Base-by-base conservation (phyloP, 2,888 invertebrate species). In the Myathropa florea region DNA sequence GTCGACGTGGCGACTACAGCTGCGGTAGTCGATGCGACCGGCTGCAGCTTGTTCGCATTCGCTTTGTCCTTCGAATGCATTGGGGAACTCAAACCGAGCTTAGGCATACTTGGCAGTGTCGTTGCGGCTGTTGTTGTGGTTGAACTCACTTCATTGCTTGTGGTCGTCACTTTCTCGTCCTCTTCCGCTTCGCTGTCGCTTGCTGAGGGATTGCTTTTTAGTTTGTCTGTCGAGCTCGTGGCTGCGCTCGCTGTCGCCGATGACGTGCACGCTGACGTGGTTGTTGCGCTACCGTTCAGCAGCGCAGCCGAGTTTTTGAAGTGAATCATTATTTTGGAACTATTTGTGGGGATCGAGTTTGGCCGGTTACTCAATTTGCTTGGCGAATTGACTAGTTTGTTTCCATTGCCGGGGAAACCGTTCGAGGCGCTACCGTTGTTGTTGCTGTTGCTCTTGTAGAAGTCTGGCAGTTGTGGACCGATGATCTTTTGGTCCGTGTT, bases 241-340 rank as follows among this genome's bases (percentile, higher is more conserved):
- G 88, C 83, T 18, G 83, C 65, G 6, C 68, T 83, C 14, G 87
- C 67, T 23, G 80, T 57, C 9, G 83, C 64, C 23, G 88, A 83
- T 33, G 88, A 88, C 12, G 89, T 84, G 36, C 82, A 71, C 12
- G 71, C 83, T 6, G 88, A 80, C 30, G 89, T 87, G 68, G 88
- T 88, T 53, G 81, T 81, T 57, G 89, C 73, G 36, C 39, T 83
- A 0, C 71, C 70, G 23, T 73, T 75, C 24, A 57, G 24, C 67
- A 83, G 60, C 3, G 93, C 86, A 1, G 88, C 63, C 36, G 87
- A 46, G 65, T 93, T 93, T 84, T 94, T 94, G 46, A 94, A 91
- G 7, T 94, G 93, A 88, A 93, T 94, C 89, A 93, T 93, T 81
- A 94, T 89, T 80, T 90, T 90, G 30, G 88, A 89, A 64, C 88